Base-by-base conservation (phyloP, 1,140 invertebrate genomes). In the Drosophila repleta region DNA sequence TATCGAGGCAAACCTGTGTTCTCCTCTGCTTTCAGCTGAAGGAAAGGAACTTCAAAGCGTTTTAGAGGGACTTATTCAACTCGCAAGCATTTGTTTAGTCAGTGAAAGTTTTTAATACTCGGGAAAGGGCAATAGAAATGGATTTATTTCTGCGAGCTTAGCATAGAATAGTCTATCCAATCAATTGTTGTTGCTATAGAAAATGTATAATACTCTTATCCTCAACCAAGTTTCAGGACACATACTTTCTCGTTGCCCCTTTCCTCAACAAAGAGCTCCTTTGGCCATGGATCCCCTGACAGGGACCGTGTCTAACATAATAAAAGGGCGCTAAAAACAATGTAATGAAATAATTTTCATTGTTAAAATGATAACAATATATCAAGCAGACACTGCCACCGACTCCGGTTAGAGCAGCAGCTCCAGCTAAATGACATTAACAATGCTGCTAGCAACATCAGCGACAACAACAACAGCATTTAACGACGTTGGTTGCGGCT, bases 331-430 rank as follows among this genome's bases (percentile, higher is more conserved):
- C 66, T 69, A 65, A 73, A 84, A 75, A 90, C 68, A 79, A 80
- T 83, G 77, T 89, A 89, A 85, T 89, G 85, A 89, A 89, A 89
- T 89, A 90, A 89, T 89, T 90, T 90, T 55, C 76, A 89, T 81
- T 75, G 80, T 84, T 73, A 70, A 80, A 89, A 90, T 89, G 77
- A 90, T 85, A 89, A 89, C 85, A 84, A 89, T 89, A 90, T 90
- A 89, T 89, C 84, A 89, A 90, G 71, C 55, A 81, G 80, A 81
- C 74, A 72, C 72, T 61, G 53, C 51, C 49, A 17, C 15, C 68
- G 43, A 37, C 48, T 37, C 17, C 45, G 49, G 21, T 37, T n/a
- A 37, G 29, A n/a, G 18, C 56, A 51, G 56, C 32, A 70, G 29
- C 17, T 17, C 18, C 37, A 62, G 39, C 56, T 39, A 55, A 74